phyloP scores from a whole-genome alignment of 2,113 vertebrate species.

The Oncorhynchus tshawytscha region DNA sequence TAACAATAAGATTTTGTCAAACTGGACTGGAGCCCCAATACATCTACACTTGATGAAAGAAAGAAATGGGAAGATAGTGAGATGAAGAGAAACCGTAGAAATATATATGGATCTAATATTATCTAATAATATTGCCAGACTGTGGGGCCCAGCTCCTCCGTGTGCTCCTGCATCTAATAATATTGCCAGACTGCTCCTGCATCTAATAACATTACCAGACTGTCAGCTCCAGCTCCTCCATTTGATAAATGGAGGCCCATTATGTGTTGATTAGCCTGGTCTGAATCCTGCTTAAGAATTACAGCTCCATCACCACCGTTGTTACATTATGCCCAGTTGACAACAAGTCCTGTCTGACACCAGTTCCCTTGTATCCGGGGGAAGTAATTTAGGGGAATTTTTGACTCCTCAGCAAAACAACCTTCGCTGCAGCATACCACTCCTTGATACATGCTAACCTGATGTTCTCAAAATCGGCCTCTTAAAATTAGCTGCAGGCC shows the following conservation, averaged over 20 bases:
- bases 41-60: not conserved
- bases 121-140: no score
- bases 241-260: not conserved
- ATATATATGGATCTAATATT: no score
- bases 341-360: not conserved
- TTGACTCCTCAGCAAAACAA: not conserved
- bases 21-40: not conserved
- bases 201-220: not conserved
- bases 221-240: not conserved
- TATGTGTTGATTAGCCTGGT: constrained; percentile 3
- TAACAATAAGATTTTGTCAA: no score
- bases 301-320: not conserved
- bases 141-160: no score
- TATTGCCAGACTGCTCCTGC: not conserved
- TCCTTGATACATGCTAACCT: not conserved
- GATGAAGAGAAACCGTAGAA: no score
- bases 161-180: not conserved
- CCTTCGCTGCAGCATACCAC: not conserved
- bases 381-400: not conserved
- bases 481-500: not conserved
- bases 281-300: not conserved
- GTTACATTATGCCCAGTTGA: not conserved
- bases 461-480: not conserved
- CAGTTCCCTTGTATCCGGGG: not conserved
- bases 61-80: not conserved